Evolutionary conservation across 92 coral and sea anemone species (phyloP).

Genomic region (Parazoanthus swiftii): DNA sequence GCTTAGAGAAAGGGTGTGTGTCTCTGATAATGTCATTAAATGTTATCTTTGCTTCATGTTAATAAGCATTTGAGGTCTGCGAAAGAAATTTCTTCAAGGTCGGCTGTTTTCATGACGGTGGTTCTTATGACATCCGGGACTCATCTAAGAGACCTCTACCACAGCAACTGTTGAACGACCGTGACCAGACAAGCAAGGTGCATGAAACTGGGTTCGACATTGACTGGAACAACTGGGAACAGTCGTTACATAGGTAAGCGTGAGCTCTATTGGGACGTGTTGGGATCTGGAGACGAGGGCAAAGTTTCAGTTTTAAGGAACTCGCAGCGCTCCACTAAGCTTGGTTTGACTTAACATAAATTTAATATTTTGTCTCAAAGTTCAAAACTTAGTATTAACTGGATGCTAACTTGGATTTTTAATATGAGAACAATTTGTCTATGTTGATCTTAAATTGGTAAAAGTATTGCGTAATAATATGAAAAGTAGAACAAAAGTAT

Average conservation of each 20-base stretch:
- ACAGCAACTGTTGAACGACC: background rate
- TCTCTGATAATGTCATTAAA: background rate
- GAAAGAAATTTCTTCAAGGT: background rate
- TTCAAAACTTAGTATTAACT: too few relatives aligned
- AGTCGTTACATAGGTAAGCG: background rate
- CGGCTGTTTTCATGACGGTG: background rate
- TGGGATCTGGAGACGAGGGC: background rate
- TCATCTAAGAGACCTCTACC: background rate
- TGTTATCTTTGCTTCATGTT: background rate
- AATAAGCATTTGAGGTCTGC: background rate
- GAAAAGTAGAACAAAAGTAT: too few relatives aligned
- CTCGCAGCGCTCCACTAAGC: too few relatives aligned
- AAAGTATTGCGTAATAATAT: too few relatives aligned
- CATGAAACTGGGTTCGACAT: background rate
- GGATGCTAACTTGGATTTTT: too few relatives aligned
- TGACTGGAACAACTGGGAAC: conserved; percentile 1
- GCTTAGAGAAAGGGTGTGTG: background rate
- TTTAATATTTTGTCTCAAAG: too few relatives aligned
- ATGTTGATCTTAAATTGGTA: too few relatives aligned
- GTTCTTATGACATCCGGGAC: conserved; percentile 3
- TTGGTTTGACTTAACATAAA: too few relatives aligned
- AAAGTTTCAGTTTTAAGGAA: background rate
- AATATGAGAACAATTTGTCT: too few relatives aligned
- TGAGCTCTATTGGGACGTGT: background rate
- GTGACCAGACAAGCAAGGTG: background rate